Evolutionary conservation across 2,797 vertebrate species (phyloP), one percentile per base, ranked within the genome.

Genomic region (Holocentrus rufus): DNA sequence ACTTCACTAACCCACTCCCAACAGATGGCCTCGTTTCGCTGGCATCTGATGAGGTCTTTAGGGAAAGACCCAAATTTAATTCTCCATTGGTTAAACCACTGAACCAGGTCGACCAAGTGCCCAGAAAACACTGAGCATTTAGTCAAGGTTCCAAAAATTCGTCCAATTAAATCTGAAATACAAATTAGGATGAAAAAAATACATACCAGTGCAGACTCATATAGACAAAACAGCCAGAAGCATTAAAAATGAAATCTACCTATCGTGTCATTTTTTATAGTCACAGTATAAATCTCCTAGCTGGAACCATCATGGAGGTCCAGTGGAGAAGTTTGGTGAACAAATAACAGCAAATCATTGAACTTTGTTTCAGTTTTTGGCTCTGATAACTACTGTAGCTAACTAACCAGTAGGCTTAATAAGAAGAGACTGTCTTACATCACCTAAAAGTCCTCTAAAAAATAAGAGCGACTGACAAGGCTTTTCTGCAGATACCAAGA

Each of bases 21-120:
- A 83, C 88, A 91, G 88, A 91, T 88, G 89, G 84, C 79, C 72
- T 85, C 13, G 49, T 74, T 87, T 66, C 68, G 62, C 46, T 72
- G 74, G 76, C 82, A 76, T 85, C 66, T 70, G 79, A 88, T 55
- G 6, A 66, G 57, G 85, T 85, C 87, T 90, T 76, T 2, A 2
- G 88, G 87, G 87, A 91, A 55, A 82, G 17, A 81, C 70, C 76
- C 63, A 65, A 50, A 86, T 87, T 76, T 77, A 79, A 82, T 87
- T 89, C 83, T 87, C 85, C 68, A 87, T 71, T 82, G 85, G 85
- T 83, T 85, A 49, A 84, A 83, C 64, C 70, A 73, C 83, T 87
- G 85, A 90, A 89, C 80, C 80, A 85, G 77, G 84, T 82, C 69
- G 31, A 77, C 74, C 69, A 79, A 87, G 83, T 50, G 66, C 50